These are phyloP conservation scores for Idris sp. DNA, from an alignment of 1,140 invertebrate genomes.

Conservation along the genomic window DNA sequence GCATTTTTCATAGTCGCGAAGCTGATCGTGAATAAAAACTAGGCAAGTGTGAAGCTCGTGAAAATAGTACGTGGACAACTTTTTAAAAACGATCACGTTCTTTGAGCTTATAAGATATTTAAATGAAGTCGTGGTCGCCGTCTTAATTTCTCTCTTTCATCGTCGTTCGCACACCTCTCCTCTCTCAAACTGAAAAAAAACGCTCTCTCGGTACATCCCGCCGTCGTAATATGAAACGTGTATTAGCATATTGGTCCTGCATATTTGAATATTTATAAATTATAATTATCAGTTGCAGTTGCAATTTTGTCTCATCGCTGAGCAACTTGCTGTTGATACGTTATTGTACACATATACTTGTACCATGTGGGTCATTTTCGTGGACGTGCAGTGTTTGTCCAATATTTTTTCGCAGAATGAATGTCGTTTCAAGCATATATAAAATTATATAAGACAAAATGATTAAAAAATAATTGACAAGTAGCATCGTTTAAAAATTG, in stretches of 20 bases:
- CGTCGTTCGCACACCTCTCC: constrained; percentile 29
- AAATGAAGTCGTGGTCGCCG: constrained; percentile 58
- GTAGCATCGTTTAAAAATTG: neutral
- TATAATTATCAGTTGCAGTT: constrained; percentile 60
- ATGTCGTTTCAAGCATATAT: constrained; percentile 14
- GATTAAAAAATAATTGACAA: neutral
- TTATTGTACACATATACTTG: no score
- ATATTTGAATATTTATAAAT: constrained; percentile 64
- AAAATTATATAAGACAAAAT: constrained; percentile 4
- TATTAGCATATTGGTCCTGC: constrained; percentile 56
- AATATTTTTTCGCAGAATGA: constrained; percentile 44
- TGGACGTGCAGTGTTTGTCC: constrained; percentile 49
- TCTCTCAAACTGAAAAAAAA: constrained; percentile 36
- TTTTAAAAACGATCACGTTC: constrained; percentile 51
- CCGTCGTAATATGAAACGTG: constrained; percentile 51
- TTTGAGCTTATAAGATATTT: constrained; percentile 61
- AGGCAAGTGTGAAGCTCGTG: constrained; percentile 22
- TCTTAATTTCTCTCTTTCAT: constrained; percentile 56
- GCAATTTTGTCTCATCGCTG: constrained; percentile 37
- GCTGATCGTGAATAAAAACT: constrained; percentile 36
- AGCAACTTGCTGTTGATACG: constrained; percentile 37
- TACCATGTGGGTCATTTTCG: constrained; percentile 41
- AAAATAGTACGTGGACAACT: constrained; percentile 31
- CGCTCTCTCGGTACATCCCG: constrained; percentile 47
- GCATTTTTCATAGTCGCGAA: constrained; percentile 47